Evolutionary conservation across 2,113 vertebrate species (phyloP).

Genomic region (Rostratula benghalensis): DNA sequence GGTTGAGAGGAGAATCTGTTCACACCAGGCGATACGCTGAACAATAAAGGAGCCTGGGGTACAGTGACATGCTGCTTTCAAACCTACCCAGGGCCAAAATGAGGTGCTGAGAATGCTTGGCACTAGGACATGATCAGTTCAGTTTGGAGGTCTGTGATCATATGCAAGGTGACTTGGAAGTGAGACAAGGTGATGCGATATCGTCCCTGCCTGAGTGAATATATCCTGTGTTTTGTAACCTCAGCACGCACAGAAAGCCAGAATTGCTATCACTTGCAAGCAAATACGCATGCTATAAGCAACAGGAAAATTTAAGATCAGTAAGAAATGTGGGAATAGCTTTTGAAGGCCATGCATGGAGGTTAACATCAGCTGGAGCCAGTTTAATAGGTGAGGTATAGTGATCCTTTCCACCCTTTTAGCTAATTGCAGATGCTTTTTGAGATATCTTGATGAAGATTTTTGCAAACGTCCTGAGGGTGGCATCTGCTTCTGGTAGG

Average conservation of each 20-base stretch:
- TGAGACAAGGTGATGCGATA: background rate
- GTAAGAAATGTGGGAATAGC: background rate
- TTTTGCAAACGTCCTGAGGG: background rate
- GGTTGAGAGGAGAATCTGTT: conserved; percentile 4
- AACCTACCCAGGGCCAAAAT: background rate
- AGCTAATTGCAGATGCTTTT: conserved; percentile 30
- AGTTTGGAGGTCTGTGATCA: background rate
- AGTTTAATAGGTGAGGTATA: background rate
- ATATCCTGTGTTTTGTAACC: fast-evolving
- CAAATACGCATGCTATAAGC: fast-evolving
- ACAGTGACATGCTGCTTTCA: background rate
- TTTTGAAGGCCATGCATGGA: background rate
- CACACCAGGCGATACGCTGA: fast-evolving
- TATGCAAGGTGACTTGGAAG: background rate
- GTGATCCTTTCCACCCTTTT: background rate
- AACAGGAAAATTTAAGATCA: background rate
- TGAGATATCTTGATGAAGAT: background rate
- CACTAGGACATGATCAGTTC: background rate
- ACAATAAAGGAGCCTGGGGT: background rate
- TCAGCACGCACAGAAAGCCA: background rate
- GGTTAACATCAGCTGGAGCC: background rate
- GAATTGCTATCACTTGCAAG: background rate
- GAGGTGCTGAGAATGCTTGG: background rate
- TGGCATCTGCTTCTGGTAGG: conserved; percentile 4
- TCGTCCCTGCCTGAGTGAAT: background rate